Conservation (phyloP, 2,797 vertebrate genomes). For the Botia kubotai region DNA sequence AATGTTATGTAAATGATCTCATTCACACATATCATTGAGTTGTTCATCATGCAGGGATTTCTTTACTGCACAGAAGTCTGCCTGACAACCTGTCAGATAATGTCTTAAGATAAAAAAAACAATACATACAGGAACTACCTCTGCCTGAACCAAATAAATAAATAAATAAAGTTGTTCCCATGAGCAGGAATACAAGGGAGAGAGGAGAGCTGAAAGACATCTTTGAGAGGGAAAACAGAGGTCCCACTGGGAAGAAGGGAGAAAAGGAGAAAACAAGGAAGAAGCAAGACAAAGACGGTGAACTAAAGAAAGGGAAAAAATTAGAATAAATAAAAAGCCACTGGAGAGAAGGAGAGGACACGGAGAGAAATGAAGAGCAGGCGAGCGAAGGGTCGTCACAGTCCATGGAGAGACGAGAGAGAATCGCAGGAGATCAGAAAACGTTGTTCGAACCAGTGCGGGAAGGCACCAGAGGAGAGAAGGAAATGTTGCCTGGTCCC, state of each 20-base stretch:
- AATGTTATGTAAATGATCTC: constrained; percentile 52
- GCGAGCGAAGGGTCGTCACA: constrained; percentile 78
- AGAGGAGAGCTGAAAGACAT: constrained; percentile 75
- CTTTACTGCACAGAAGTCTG: constrained; percentile 31
- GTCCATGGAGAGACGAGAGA: constrained; percentile 77
- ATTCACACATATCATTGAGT: not conserved
- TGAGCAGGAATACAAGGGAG: constrained; percentile 61
- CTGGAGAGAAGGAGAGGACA: constrained; percentile 57
- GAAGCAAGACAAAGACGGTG: constrained; percentile 66
- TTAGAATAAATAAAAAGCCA: constrained; percentile 57
- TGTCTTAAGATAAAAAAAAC: constrained; percentile 74
- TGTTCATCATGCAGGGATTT: constrained; percentile 26
- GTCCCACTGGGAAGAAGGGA: constrained; percentile 77
- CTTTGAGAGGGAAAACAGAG: constrained; percentile 80
- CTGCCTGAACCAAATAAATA: constrained; percentile 58
- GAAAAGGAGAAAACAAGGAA: constrained; percentile 67
- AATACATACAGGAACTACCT: constrained; percentile 68
- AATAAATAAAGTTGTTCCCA: constrained; percentile 53
- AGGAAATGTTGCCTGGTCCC: constrained; percentile 78
- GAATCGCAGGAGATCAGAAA: constrained; percentile 87
- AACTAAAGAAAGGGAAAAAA: constrained; percentile 45
- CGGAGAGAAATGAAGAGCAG: constrained; percentile 68
- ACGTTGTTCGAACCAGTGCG: constrained; percentile 79
- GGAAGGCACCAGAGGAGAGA: constrained; percentile 77
- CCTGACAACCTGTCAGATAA: constrained; percentile 47